Base-by-base conservation (phyloP, 2,113 vertebrate species). In the Prunella himalayana region DNA sequence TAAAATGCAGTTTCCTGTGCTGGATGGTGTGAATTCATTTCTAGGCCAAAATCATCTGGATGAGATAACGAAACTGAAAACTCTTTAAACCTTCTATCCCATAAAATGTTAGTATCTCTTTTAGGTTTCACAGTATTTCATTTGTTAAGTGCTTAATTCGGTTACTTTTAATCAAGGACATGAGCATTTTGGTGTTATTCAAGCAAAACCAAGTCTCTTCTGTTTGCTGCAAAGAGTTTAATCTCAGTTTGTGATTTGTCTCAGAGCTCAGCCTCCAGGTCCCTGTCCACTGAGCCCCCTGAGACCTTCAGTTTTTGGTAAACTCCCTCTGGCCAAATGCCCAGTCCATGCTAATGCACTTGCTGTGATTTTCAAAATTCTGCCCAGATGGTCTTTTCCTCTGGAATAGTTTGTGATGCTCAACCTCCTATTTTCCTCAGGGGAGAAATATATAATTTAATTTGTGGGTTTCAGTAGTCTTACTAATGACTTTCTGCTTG, bases 401-500 rank as follows among this genome's bases (percentile, higher is more conserved):
- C 50, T 83, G 85, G 37, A 88, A 79, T 60, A 90, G 50, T 84
- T 86, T 89, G 53, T 1, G 2, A 31, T 78, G 27, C 22, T 88
- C 47, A 44, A 44, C 78, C 50, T 91, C 37, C 31, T 4, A 13
- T 86, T 91, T 89, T 86, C 31, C 85, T 84, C 56, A 33, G 31
- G 53, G 42, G 91, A 94, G 41, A 94, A 92, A 88, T 79, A 71
- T 8, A 30, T 84, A 64, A 86, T 91, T 86, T 91, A 88, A 88
- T 92, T 78, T 88, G 80, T 81, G 60, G 28, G 12, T 68, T 96
- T 95, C 64, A 44, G 56, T 92, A 93, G 86, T 23, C 72, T 86
- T 84, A 60, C 72, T 92, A 92, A 95, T 64, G 69, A 75, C 69
- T 83, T 92, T 54, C 65, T 92, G 49, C 22, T 88, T 82, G 22